Conservation (phyloP, 2,797 vertebrate species). For the Enteromius viviparus region DNA sequence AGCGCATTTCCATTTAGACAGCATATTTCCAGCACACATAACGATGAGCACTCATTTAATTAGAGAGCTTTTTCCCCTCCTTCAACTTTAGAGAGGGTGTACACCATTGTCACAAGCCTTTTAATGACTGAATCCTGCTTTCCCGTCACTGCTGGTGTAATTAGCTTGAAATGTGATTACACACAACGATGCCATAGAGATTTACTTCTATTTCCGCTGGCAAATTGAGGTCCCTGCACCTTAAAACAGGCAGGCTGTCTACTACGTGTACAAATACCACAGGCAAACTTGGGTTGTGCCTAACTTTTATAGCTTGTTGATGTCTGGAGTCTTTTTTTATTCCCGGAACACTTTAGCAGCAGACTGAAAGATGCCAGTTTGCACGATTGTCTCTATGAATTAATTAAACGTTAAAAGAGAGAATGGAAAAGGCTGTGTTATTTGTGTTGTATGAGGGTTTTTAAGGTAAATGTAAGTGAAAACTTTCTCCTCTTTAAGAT, state of each 20-base stretch:
- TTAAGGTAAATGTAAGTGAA: neutral
- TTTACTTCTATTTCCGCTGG: slow-evolving; percentile 69
- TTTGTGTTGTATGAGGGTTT: neutral
- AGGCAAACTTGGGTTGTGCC: slow-evolving; percentile 40
- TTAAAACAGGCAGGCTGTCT: slow-evolving; percentile 69
- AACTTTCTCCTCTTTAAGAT: neutral
- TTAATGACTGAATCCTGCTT: slow-evolving; percentile 49
- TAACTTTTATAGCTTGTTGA: slow-evolving; percentile 11
- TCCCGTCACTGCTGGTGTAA: slow-evolving; percentile 72
- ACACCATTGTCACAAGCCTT: slow-evolving; percentile 34
- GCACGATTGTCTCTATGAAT: neutral
- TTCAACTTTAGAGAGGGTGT: slow-evolving; percentile 49
- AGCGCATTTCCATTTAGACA: slow-evolving; percentile 75
- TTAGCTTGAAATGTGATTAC: slow-evolving; percentile 79
- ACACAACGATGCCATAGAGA: slow-evolving; percentile 69
- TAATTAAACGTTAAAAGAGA: neutral
- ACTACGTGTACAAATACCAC: slow-evolving; percentile 58
- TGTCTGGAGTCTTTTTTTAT: slow-evolving; percentile 25
- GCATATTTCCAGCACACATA: slow-evolving; percentile 66
- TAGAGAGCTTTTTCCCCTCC: slow-evolving; percentile 66
- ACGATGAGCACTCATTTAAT: slow-evolving; percentile 73
- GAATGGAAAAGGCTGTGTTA: too few relatives aligned
- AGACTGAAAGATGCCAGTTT: neutral
- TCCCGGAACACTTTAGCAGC: neutral
- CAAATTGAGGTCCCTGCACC: slow-evolving; percentile 71